Conservation (phyloP, 2,888 invertebrate species). For the Molanna angustata region DNA sequence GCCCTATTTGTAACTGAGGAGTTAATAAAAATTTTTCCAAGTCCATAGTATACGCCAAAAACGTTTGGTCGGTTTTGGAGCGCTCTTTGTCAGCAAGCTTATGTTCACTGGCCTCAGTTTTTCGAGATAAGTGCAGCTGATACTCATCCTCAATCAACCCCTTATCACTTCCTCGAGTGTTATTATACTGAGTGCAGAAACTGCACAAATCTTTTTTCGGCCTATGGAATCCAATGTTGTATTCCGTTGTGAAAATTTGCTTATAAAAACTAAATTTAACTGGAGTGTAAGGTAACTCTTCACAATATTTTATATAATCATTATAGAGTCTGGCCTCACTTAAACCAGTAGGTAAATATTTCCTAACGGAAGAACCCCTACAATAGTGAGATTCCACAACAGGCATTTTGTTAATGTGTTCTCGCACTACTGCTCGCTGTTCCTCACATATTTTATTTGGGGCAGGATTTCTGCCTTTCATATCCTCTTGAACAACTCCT, state of each 20-base stretch:
- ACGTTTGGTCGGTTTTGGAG: neutral
- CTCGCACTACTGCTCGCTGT: too few species aligned
- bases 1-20: slow-evolving; percentile 6
- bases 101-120: neutral
- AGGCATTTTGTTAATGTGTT: too few species aligned
- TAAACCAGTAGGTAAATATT: slow-evolving; percentile 4
- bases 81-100: neutral
- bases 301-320: slow-evolving; percentile 1
- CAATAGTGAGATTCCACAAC: neutral
- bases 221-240: neutral
- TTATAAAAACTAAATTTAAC: neutral
- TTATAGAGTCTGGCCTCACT: neutral
- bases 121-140: neutral
- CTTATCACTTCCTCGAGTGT: neutral
- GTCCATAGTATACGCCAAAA: neutral
- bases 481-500: too few species aligned
- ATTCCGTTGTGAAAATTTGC: neutral
- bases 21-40: slow-evolving; percentile 9
- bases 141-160: neutral
- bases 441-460: too few species aligned
- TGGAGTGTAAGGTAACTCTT: neutral
- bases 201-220: neutral
- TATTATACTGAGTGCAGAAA: neutral
- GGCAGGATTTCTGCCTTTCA: too few species aligned
- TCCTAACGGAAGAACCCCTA: neutral